These are phyloP conservation scores for Aproaerema taeniolella DNA, from an alignment of 2,888 invertebrate genomes.

Conservation along the genomic window DNA sequence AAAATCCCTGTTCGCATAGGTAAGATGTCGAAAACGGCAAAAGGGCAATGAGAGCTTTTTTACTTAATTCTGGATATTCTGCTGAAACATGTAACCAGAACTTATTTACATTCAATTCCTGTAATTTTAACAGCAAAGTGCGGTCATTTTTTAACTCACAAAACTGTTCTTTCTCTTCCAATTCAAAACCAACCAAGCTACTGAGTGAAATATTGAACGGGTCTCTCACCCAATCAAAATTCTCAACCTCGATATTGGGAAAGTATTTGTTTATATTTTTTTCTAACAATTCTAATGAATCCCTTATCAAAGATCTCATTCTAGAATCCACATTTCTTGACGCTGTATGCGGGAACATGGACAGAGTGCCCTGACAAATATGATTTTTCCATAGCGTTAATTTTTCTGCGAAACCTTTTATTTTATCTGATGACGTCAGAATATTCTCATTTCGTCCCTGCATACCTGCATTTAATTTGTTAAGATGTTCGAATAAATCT, in stretches of 20 bases:
- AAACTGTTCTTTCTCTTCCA: background rate
- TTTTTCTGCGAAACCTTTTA: background rate
- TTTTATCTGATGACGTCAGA: background rate
- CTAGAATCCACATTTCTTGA: background rate
- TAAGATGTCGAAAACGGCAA: background rate
- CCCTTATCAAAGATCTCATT: background rate
- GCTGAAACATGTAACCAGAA: background rate
- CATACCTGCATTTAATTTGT: background rate
- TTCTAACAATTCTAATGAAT: background rate
- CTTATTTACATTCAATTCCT: background rate
- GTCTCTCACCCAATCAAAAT: background rate
- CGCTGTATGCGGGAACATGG: background rate
- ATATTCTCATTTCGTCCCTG: background rate
- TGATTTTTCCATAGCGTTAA: background rate
- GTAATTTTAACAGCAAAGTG: background rate
- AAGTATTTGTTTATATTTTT: background rate
- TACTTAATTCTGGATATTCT: background rate
- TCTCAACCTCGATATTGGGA: background rate
- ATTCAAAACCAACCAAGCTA: background rate
- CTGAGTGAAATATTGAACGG: background rate
- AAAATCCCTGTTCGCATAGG: background rate
- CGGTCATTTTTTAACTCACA: background rate
- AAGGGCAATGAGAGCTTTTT: background rate
- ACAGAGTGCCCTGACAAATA: background rate
- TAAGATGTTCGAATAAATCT: background rate